These are phyloP conservation scores for Bos taurus DNA, from an alignment of 2,113 vertebrate genomes.

Conservation along the genomic window DNA sequence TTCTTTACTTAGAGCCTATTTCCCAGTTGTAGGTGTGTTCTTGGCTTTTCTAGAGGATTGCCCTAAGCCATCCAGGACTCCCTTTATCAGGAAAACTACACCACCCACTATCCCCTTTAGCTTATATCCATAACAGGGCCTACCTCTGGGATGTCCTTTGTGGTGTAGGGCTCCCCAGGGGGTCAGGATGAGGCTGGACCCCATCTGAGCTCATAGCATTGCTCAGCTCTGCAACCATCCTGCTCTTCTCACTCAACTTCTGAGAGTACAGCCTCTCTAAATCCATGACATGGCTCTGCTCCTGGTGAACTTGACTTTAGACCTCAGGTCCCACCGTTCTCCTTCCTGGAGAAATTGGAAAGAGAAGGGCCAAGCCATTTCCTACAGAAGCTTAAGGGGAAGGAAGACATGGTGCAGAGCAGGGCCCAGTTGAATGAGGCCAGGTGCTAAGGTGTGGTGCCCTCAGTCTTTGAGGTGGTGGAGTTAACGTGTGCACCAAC, in stretches of 20 bases:
- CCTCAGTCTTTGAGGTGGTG: neutral
- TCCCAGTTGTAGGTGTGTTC: neutral
- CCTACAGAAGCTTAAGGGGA: neutral
- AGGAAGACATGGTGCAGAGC: neutral
- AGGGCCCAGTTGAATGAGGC: neutral
- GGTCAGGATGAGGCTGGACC: neutral
- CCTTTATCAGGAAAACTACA: neutral
- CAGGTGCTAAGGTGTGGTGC: neutral
- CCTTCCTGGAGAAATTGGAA: neutral
- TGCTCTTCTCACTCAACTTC: neutral
- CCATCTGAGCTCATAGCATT: neutral
- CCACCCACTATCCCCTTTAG: neutral
- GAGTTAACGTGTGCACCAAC: neutral
- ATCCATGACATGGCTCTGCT: neutral
- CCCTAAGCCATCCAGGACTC: neutral
- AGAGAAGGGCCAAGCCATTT: neutral
- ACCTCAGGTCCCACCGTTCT: neutral
- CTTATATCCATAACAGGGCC: neutral
- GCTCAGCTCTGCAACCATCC: neutral
- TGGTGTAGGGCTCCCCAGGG: neutral
- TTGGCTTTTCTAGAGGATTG: neutral
- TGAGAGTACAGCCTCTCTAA: neutral
- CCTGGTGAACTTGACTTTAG: neutral
- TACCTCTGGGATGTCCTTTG: neutral
- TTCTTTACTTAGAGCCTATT: neutral